phyloP scores from a whole-genome alignment of 2,888 invertebrate species.

The Mantis religiosa region DNA sequence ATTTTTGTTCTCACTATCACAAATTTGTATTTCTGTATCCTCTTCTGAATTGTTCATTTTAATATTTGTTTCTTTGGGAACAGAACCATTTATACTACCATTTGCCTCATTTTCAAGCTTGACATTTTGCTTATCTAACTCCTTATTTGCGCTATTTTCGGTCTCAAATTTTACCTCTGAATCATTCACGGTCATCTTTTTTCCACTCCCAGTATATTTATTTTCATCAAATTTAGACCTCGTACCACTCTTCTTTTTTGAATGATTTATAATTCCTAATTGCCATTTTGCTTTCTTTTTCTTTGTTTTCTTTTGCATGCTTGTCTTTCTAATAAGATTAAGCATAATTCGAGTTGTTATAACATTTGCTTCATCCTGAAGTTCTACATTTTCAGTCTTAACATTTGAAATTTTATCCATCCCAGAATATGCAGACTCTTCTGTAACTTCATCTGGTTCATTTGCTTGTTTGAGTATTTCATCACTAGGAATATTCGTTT shows the following conservation, averaged over 20 bases:
- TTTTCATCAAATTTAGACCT: not conserved
- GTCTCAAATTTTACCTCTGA: not conserved
- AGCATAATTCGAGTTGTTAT: not conserved
- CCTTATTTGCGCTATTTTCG: not conserved
- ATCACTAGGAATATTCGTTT: not conserved
- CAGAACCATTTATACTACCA: not conserved
- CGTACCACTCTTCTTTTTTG: slow-evolving; percentile 14
- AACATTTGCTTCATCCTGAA: not conserved
- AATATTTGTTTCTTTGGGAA: not conserved
- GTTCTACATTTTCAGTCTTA: not conserved
- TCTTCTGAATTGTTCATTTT: not conserved
- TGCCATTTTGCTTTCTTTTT: slow-evolving; percentile 40
- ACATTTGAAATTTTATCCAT: not conserved
- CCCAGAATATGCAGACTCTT: not conserved
- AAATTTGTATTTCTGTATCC: not conserved
- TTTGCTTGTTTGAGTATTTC: not conserved
- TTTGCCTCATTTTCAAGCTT: not conserved
- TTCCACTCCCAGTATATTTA: not conserved
- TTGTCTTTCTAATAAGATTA: not conserved
- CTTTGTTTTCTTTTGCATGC: slow-evolving; percentile 33
- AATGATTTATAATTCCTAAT: slow-evolving; percentile 35
- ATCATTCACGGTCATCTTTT: not conserved
- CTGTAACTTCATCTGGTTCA: not conserved
- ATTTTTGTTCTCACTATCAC: not conserved
- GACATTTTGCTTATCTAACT: not conserved